Evolutionary conservation across 2,888 invertebrate species (phyloP).

Genomic region (Mimachlamys varia): DNA sequence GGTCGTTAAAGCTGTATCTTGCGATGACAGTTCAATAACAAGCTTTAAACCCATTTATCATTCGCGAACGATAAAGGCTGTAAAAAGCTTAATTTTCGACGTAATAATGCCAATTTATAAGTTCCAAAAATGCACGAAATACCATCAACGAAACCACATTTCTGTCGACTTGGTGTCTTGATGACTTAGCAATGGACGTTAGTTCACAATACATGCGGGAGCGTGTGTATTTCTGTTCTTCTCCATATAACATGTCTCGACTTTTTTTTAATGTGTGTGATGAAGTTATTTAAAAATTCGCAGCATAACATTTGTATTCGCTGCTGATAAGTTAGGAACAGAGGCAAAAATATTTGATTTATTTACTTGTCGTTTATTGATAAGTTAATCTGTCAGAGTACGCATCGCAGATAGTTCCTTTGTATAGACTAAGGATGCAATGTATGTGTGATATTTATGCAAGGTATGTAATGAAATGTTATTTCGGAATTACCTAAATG

Average conservation of each 20-base stretch:
- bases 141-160: not conserved
- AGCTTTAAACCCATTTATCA: conserved; percentile 30
- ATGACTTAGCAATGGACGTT: not conserved
- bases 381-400: no score
- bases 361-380: no score
- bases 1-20: not conserved
- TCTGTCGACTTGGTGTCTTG: not conserved
- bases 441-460: no score
- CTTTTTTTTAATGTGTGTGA: no score
- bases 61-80: conserved; percentile 19
- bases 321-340: no score
- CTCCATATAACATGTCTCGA: not conserved
- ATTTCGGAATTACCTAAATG: no score
- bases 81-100: conserved; percentile 29
- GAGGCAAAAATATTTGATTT: no score
- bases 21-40: conserved; percentile 33
- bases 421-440: no score
- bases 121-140: conserved; percentile 15
- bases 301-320: no score
- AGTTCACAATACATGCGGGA: not conserved
- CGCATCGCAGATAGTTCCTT: no score
- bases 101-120: conserved; percentile 36
- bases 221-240: not conserved
- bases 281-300: no score
- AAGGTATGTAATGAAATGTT: no score